Percentiles rank a stretch among this genome's conserved stretches.
These are phyloP conservation scores for Ornithoptera priamus DNA, from an alignment of 2,888 invertebrate genomes.

Conservation along the genomic window DNA sequence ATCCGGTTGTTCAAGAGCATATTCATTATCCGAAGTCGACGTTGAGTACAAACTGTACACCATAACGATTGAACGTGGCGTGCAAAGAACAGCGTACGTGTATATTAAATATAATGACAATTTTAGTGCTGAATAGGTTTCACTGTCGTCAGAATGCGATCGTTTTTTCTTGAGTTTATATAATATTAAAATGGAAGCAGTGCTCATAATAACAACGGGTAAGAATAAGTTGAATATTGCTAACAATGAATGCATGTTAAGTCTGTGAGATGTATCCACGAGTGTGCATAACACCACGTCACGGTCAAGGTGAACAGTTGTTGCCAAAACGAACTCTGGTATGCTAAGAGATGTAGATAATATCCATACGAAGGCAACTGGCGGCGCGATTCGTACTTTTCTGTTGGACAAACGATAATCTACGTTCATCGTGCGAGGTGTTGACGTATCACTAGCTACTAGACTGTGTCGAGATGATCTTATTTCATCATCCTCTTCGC, in stretches of 20 bases:
- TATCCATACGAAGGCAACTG: conserved; percentile 80
- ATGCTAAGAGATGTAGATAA: conserved; percentile 80
- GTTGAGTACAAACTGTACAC: conserved; percentile 56
- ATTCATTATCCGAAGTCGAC: conserved; percentile 45
- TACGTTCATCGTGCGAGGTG: conserved; percentile 75
- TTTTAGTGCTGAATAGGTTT: conserved; percentile 58
- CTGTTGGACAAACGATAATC: conserved; percentile 73
- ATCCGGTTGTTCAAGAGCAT: conserved; percentile 42
- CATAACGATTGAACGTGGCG: conserved; percentile 58
- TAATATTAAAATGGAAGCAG: conserved; percentile 50
- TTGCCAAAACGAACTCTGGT: conserved; percentile 79
- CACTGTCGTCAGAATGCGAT: conserved; percentile 45
- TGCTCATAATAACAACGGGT: conserved; percentile 58
- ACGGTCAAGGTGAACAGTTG: conserved; percentile 61
- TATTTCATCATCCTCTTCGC: conserved; percentile 67
- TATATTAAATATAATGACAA: conserved; percentile 63
- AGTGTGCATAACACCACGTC: conserved; percentile 71
- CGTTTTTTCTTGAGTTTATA: conserved; percentile 54
- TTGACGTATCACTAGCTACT: conserved; percentile 71
- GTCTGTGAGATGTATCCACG: conserved; percentile 71
- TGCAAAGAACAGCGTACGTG: conserved; percentile 56
- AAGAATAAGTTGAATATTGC: conserved; percentile 65
- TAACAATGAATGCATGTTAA: conserved; percentile 65
- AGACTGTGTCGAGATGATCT: conserved; percentile 72
- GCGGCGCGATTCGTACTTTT: conserved; percentile 72